Conservation (phyloP, 2,888 invertebrate genomes). For the Drosophila infuscata region DNA sequence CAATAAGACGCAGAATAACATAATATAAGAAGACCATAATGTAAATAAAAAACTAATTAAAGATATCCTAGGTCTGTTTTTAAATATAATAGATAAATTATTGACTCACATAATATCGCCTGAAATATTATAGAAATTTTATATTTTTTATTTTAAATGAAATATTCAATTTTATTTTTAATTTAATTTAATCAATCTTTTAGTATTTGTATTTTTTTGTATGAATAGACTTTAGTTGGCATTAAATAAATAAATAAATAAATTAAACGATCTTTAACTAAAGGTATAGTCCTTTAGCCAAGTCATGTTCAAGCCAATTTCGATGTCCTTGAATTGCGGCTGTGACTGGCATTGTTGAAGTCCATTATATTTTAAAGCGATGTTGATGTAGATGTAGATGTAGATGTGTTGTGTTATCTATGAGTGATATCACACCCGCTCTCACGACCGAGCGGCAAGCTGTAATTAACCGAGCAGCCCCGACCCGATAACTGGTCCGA, state of each 20-base stretch:
- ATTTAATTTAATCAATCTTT: background rate
- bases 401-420: constrained; percentile 39
- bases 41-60: background rate
- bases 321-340: background rate
- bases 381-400: background rate
- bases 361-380: constrained; percentile 21
- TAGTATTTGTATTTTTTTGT: background rate
- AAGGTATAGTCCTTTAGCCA: background rate
- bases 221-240: background rate
- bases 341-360: constrained; percentile 23
- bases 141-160: background rate
- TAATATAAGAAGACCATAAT: background rate
- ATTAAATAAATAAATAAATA: background rate
- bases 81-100: background rate
- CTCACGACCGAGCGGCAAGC: constrained; percentile 33
- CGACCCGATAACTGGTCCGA: constrained; percentile 42
- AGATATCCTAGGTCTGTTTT: background rate
- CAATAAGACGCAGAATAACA: too few relatives aligned
- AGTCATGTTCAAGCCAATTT: constrained; percentile 7
- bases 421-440: constrained; percentile 40
- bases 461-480: constrained; percentile 62
- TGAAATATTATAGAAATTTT: background rate
- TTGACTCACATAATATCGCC: background rate
- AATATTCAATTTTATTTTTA: background rate
- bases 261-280: background rate